phyloP scores from a whole-genome alignment of 2,888 invertebrate species.

The Chrysolina haemoptera region DNA sequence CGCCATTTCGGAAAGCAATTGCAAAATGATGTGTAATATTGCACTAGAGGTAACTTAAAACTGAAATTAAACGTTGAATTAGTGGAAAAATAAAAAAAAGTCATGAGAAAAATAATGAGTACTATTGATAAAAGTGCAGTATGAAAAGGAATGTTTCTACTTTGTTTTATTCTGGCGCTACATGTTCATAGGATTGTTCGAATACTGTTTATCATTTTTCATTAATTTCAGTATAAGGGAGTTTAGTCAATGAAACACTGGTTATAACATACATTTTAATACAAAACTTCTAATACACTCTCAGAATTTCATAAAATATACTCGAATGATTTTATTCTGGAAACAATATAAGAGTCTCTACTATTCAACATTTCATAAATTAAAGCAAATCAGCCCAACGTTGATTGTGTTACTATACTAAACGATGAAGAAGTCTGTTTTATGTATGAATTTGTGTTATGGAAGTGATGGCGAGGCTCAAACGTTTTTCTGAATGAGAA shows the following conservation, averaged over 20 bases:
- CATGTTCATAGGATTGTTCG: background rate
- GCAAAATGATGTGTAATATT: conserved; percentile 57
- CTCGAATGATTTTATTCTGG: conserved; percentile 32
- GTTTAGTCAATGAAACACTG: conserved; percentile 46
- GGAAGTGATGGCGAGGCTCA: conserved; percentile 43
- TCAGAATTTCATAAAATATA: conserved; percentile 42
- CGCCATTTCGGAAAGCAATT: conserved; percentile 54
- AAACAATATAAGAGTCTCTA: conserved; percentile 35
- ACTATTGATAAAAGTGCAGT: conserved; percentile 17
- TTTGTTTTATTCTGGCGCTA: conserved; percentile 10
- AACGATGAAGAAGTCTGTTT: conserved; percentile 31
- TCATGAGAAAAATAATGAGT: conserved; percentile 23
- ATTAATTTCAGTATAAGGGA: background rate
- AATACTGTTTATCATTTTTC: conserved; percentile 44
- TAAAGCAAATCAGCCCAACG: conserved; percentile 32
- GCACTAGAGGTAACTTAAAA: conserved; percentile 71
- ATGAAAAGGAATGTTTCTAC: background rate
- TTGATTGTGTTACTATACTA: conserved; percentile 24
- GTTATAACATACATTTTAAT: conserved; percentile 48
- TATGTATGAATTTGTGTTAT: conserved; percentile 34
- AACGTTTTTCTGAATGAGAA: conserved; percentile 54
- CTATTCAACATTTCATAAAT: conserved; percentile 28
- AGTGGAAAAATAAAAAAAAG: conserved; percentile 58
- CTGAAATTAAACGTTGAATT: conserved; percentile 69
- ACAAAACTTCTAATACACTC: conserved; percentile 46